Conservation (phyloP, 1,140 invertebrate genomes). For the Drosophila leontia region DNA sequence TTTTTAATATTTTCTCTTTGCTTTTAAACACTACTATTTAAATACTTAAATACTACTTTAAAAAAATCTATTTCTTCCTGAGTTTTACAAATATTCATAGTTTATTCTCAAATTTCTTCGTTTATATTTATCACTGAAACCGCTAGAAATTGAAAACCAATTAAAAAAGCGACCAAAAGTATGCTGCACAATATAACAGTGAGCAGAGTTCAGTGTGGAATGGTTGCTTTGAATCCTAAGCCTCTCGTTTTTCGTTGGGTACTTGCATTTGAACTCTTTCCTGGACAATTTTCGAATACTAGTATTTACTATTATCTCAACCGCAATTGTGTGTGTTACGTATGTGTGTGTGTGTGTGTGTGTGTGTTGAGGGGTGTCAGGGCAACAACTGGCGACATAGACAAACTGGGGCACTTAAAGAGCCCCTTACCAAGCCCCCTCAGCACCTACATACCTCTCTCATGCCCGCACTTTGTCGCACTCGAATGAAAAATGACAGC, state of each 20-base stretch:
- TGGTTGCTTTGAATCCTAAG: background rate
- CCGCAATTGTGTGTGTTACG: constrained; percentile 5
- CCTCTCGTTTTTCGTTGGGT: background rate
- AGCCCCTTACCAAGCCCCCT: constrained; percentile 3
- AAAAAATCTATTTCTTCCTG: too few relatives aligned
- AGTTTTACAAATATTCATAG: too few relatives aligned
- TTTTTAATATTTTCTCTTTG: too few relatives aligned
- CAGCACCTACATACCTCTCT: background rate
- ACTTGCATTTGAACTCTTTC: background rate
- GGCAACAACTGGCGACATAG: constrained; percentile 60
- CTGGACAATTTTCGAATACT: background rate
- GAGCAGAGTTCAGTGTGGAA: too few relatives aligned
- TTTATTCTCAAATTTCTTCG: too few relatives aligned
- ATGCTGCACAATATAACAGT: background rate
- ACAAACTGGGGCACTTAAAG: constrained; percentile 66
- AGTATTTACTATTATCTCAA: constrained; percentile 12
- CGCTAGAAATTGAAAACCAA: background rate
- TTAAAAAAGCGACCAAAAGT: background rate
- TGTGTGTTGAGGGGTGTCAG: constrained; percentile 13
- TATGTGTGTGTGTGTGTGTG: background rate
- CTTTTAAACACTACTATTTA: too few relatives aligned
- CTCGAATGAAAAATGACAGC: constrained; percentile 83
- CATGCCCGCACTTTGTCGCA: constrained; percentile 40
- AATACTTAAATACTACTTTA: too few relatives aligned
- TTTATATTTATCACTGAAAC: background rate